phyloP scores from a whole-genome alignment of 2,113 vertebrate species.

The Psittacula cyanocephala region DNA sequence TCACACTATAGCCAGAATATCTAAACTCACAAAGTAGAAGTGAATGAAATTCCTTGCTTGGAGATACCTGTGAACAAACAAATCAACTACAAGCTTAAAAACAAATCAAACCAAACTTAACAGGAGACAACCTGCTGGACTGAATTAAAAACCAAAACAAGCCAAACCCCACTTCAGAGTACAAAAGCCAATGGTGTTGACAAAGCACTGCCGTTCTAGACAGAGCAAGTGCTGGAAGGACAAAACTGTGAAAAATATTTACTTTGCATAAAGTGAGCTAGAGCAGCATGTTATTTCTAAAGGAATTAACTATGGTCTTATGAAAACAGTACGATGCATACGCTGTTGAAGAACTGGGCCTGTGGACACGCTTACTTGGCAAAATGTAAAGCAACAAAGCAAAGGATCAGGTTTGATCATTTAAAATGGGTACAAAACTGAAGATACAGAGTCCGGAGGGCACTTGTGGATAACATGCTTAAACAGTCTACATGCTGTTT shows the following conservation, averaged over 20 bases:
- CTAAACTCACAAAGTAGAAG: neutral
- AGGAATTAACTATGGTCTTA: constrained; percentile 26
- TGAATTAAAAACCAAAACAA: neutral
- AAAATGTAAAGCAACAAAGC: constrained; percentile 51
- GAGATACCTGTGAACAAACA: constrained; percentile 3
- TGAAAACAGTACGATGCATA: neutral
- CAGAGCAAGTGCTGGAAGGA: neutral
- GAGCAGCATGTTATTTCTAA: constrained; percentile 57
- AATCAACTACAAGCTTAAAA: constrained; percentile 25
- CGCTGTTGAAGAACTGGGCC: constrained; percentile 18
- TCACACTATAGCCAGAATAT: neutral
- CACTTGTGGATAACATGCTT: constrained; percentile 58
- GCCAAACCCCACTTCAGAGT: neutral
- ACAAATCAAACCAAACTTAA: neutral
- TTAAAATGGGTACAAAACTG: constrained; percentile 64
- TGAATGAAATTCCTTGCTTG: neutral
- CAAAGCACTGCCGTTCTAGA: neutral
- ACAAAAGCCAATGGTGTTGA: neutral
- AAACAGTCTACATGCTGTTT: constrained; percentile 58
- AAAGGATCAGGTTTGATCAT: constrained; percentile 69
- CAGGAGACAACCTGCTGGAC: neutral
- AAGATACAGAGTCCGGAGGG: constrained; percentile 67
- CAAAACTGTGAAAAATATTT: constrained; percentile 24
- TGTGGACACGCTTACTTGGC: constrained; percentile 55
- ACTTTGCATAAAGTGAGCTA: constrained; percentile 44